phyloP scores from a whole-genome alignment of 2,888 invertebrate genomes.

The Dynastes hyllus region DNA sequence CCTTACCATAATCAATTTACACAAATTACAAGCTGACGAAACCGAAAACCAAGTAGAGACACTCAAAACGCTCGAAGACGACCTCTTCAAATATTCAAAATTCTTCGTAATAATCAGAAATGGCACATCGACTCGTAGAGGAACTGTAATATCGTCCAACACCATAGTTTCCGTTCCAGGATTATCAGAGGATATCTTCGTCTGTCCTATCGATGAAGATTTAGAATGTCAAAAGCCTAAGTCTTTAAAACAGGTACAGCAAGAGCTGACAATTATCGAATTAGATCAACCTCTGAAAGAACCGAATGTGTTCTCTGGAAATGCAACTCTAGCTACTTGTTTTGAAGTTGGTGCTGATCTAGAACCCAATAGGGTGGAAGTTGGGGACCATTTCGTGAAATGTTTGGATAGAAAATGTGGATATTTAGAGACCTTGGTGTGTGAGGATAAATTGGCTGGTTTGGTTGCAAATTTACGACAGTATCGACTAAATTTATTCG shows the following conservation, averaged over 20 bases:
- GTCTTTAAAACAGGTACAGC: neutral
- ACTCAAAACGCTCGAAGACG: neutral
- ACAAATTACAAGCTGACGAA: neutral
- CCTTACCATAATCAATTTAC: neutral
- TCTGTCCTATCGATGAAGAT: neutral
- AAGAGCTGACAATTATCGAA: slow-evolving; percentile 11
- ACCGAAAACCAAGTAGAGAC: neutral
- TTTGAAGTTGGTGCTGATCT: neutral
- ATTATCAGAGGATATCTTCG: neutral
- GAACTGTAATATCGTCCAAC: slow-evolving; percentile 15
- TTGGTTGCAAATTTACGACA: neutral
- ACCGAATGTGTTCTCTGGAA: slow-evolving; percentile 5
- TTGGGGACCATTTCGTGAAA: slow-evolving; percentile 9
- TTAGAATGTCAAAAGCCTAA: neutral
- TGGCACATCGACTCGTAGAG: neutral
- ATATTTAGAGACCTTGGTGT: slow-evolving; percentile 18
- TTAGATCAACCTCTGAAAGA: neutral
- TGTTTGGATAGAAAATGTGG: slow-evolving; percentile 7
- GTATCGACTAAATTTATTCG: slow-evolving; percentile 5
- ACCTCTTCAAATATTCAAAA: neutral
- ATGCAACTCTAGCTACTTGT: neutral
- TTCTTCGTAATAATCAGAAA: neutral
- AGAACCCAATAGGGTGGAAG: neutral
- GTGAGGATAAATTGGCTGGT: slow-evolving; percentile 19
- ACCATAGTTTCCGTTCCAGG: neutral